A percentile compares a stretch with the other conserved stretches of the same genome.
phyloP scores from a whole-genome alignment of 2,113 vertebrate species.

The Microtus oregoni region DNA sequence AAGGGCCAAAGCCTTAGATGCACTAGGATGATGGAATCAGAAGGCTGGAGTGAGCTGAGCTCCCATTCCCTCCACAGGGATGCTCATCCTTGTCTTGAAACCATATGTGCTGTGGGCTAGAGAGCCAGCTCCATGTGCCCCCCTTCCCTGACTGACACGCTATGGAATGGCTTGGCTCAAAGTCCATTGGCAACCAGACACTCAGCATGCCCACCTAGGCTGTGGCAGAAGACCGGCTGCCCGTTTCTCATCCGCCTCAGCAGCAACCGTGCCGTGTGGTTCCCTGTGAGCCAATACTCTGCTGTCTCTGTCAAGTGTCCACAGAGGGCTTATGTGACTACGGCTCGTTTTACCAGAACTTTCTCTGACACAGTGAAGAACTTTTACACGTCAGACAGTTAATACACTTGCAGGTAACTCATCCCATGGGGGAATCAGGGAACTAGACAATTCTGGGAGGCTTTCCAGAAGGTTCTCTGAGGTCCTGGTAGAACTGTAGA shows the following conservation, averaged over 20 bases:
- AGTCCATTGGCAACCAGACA: fast-evolving
- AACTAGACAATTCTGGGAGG: neutral
- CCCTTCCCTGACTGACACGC: neutral
- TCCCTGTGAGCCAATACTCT: too few species aligned
- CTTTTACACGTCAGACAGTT: neutral
- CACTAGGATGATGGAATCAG: neutral
- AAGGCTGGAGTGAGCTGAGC: neutral
- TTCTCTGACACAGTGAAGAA: neutral
- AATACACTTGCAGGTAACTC: neutral
- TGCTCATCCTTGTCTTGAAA: neutral
- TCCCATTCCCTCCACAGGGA: neutral
- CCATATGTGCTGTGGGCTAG: neutral
- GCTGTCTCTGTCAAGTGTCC: neutral
- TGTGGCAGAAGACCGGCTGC: fast-evolving
- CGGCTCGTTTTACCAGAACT: neutral
- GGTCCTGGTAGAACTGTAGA: neutral
- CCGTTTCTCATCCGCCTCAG: fast-evolving
- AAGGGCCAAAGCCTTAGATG: neutral
- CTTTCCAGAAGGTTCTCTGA: neutral
- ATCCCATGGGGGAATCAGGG: fast-evolving
- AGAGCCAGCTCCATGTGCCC: neutral
- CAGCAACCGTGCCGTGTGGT: fast-evolving
- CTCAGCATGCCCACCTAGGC: neutral
- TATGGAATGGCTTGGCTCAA: neutral
- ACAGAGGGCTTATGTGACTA: fast-evolving